Conservation (phyloP, 2,113 vertebrate genomes). For the Vulpes vulpes region DNA sequence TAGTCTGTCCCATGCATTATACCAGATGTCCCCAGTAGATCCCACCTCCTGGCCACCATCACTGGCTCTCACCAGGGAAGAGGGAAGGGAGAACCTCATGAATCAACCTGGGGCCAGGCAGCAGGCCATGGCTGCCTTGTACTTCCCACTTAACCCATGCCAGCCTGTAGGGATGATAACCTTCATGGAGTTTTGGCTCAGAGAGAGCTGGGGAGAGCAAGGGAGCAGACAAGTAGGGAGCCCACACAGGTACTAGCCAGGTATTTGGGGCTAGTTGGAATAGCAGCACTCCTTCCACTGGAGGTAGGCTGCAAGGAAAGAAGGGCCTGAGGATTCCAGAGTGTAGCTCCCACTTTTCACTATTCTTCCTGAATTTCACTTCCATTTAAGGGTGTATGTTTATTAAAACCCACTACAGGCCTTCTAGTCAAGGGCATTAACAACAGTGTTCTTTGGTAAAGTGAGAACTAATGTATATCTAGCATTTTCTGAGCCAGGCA, state of each 20-base stretch:
- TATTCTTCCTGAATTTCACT: background rate
- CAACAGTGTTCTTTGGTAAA: background rate
- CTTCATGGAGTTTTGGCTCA: background rate
- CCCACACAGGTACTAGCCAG: too few species aligned
- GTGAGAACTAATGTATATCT: background rate
- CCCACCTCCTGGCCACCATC: background rate
- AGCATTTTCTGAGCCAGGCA: background rate
- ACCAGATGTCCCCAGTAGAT: background rate
- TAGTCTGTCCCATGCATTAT: rapidly evolving
- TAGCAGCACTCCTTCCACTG: rapidly evolving
- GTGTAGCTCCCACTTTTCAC: background rate
- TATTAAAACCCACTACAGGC: background rate
- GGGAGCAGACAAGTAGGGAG: background rate
- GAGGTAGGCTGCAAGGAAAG: background rate
- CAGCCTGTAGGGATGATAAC: background rate
- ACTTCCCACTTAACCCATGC: background rate
- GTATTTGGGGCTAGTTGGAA: background rate
- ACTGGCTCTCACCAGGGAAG: background rate
- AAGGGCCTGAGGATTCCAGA: background rate
- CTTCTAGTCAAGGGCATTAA: background rate
- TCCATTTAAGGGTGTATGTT: background rate
- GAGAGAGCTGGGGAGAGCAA: background rate
- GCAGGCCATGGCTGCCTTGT: background rate
- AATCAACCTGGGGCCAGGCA: background rate
- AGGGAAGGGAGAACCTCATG: background rate